Evolutionary conservation across 2,888 invertebrate genomes (phyloP), one percentile per base, ranked within the genome.

Genomic region (Drosophila dives): DNA sequence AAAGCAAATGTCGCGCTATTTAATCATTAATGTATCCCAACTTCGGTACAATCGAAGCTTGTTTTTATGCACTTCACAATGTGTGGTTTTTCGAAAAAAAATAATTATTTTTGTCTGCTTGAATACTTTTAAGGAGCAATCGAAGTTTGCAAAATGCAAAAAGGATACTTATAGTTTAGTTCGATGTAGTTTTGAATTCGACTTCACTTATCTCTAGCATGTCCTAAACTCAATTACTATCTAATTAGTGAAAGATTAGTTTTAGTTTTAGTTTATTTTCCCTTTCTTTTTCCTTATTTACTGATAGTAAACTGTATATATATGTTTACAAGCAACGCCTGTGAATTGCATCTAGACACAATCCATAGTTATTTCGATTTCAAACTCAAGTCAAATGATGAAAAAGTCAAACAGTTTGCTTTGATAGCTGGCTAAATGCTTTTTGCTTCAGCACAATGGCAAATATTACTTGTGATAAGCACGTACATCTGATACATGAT

Each of bases 191-290:
- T 60, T 12, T 70, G 75, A 55, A 58, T 54, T 80, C 63, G 73
- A 53, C 40, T 68, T 75, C 86, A 84, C 86, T 86, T 86, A 86
- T 83, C 55, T 55, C 26, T 72, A 72, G 83, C 89, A 84, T 84
- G 83, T 75, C 71, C 71, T 75, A 55, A 61, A 26, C 48, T 54
- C 55, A 60, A 50, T 49, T 17, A n/a, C 42, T 64, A 45, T 20
- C 51, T 59, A 58, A 4, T 55, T 74, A 80, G 72, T 29, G 54
- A 54, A 53, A 29, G 64, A 50, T 48, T 80, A 75, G 76, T 49
- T 48, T 38, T 80, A 75, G 76, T 56, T 40, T 34, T 77, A 64
- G 58, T 23, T 50, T 40, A n/a, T 55, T 38, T 12, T 23, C 8
- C 15, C 15, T 17, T 50, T 50, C 11, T 61, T n/a, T 50, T 40